Conservation (phyloP, 1,140 invertebrate genomes). For the Drosophila melanogaster region DNA sequence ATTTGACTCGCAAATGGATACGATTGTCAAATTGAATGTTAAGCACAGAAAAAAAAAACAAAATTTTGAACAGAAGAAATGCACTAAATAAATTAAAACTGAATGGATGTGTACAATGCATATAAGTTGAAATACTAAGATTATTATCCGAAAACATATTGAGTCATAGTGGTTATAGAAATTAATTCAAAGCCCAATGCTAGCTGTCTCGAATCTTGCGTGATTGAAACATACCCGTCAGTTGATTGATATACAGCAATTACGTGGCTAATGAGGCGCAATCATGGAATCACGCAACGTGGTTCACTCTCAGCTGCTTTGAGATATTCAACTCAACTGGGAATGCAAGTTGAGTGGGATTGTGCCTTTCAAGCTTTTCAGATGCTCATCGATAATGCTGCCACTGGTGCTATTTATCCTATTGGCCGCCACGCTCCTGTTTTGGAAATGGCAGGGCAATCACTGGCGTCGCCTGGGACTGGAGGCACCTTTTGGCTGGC, state of each 20-base stretch:
- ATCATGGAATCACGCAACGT: slow-evolving; percentile 13
- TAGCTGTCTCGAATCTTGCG: not conserved
- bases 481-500: slow-evolving; percentile 40
- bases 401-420: not conserved
- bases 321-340: not conserved
- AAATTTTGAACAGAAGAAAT: too few relatives aligned
- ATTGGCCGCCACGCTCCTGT: not conserved
- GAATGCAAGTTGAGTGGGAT: too few relatives aligned
- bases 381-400: slow-evolving; percentile 3
- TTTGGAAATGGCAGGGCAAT: not conserved
- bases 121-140: too few relatives aligned
- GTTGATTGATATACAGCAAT: not conserved
- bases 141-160: too few relatives aligned
- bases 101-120: too few relatives aligned
- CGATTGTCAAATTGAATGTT: too few relatives aligned
- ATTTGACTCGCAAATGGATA: too few relatives aligned
- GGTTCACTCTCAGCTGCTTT: not conserved
- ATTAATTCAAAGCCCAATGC: not conserved
- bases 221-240: not conserved
- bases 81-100: too few relatives aligned
- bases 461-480: slow-evolving; percentile 51
- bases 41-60: too few relatives aligned
- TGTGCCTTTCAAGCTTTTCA: not conserved
- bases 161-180: not conserved
- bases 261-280: not conserved